Evolutionary conservation across 2,113 vertebrate species (phyloP), one percentile per base, ranked within the genome.

Genomic region (Urocitellus parryii): DNA sequence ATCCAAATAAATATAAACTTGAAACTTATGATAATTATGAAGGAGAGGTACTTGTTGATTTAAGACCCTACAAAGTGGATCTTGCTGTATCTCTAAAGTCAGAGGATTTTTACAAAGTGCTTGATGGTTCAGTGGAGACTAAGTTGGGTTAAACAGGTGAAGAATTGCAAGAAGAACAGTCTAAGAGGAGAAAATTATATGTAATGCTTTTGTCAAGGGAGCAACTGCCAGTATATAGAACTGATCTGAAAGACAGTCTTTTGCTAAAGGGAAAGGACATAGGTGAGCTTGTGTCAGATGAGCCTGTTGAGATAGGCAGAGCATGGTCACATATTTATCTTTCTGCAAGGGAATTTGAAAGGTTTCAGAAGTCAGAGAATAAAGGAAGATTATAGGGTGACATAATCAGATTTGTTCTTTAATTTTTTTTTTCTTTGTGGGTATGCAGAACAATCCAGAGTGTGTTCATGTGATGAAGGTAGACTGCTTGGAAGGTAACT

Each of bases 171-270:
- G 67, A 58, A 51, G 51, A 76, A 27, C 12, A 24, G 65, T 51
- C 65, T 39, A 72, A 25, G 27, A 58, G 17, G 53, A 89, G 22
- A 77, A 39, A 93, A 78, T 58, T 53, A 37, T 17, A 25, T 67
- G 2, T 4, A 91, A 91, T n/a, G 3, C 14, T 4, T 42, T 20
- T 39, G 11, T 77, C 0, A 27, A 22, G 25, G 9, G n/a, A 85
- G 20, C 1, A 29, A n/a, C 24, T 4, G 4, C 7, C 2, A 72
- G 9, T 8, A 34, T 1, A 20, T 4, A n/a, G 10, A 45, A 65
- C 2, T 63, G 18, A 88, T 63, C 20, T 24, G 42, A 80, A 61
- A 63, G 4, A 39, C 2, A 61, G 32, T 6, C 25, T 1, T 9
- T 65, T 14, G 5, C 8, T 13, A 27, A 90, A 91, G 9, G 86